A percentile compares a stretch with the other conserved stretches of the same genome.
Conservation (phyloP, 2,888 invertebrate species). For the Epinotia bilunana region DNA sequence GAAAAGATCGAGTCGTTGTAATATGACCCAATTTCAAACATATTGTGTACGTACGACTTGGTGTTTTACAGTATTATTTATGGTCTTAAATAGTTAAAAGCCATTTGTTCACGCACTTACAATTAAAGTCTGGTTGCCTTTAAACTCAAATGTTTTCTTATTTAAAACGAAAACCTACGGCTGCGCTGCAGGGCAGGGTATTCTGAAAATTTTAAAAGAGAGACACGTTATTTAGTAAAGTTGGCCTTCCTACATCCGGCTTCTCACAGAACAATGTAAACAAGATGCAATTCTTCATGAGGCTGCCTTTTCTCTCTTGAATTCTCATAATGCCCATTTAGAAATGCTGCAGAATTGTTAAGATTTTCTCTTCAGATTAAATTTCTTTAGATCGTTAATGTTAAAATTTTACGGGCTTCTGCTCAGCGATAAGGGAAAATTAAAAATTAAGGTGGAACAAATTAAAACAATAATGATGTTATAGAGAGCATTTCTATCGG, state of each 20-base stretch:
- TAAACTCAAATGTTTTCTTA: slow-evolving; percentile 53
- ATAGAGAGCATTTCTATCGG: slow-evolving; percentile 57
- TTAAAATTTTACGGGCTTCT: slow-evolving; percentile 22
- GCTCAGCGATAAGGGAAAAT: slow-evolving; percentile 71
- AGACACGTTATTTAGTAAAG: slow-evolving; percentile 56
- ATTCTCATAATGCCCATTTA: slow-evolving; percentile 46
- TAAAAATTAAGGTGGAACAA: slow-evolving; percentile 69
- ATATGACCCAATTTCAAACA: no score
- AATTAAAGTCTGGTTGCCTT: slow-evolving; percentile 4
- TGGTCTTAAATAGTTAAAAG: no score
- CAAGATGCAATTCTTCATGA: slow-evolving; percentile 46
- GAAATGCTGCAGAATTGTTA: slow-evolving; percentile 17
- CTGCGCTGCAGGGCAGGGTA: slow-evolving; percentile 66
- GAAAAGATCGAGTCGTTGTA: no score
- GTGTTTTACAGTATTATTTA: no score
- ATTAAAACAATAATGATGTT: slow-evolving; percentile 52
- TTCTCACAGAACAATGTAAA: slow-evolving; percentile 48
- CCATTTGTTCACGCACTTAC: background rate
- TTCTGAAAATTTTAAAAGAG: slow-evolving; percentile 56
- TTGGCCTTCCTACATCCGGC: slow-evolving; percentile 52
- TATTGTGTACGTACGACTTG: no score
- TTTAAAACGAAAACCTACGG: slow-evolving; percentile 51
- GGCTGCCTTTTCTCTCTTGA: slow-evolving; percentile 39
- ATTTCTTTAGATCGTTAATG: slow-evolving; percentile 1
- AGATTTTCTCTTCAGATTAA: background rate